These are phyloP conservation scores for Danio aesculapii DNA, from an alignment of 2,797 vertebrate genomes.

Conservation along the genomic window DNA sequence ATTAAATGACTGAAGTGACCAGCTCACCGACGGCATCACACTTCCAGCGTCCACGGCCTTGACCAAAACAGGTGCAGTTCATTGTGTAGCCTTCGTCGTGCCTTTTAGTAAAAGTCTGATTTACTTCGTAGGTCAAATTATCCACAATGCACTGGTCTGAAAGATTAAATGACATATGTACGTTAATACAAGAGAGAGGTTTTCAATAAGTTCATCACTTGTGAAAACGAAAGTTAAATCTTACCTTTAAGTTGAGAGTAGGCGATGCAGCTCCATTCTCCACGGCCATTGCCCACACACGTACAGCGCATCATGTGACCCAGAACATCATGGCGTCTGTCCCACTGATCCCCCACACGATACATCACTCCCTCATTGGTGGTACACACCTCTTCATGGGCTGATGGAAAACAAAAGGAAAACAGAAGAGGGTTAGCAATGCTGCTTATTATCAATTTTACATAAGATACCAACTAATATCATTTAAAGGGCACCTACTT, in stretches of 20 bases:
- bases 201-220: not conserved
- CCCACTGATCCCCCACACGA: constrained; percentile 97
- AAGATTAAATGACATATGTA: not conserved
- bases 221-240: not conserved
- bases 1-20: not conserved
- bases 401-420: constrained; percentile 75
- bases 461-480: no score
- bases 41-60: constrained; percentile 96
- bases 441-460: no score
- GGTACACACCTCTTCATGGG: constrained; percentile 95
- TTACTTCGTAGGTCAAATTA: constrained; percentile 90
- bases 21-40: constrained; percentile 93
- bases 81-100: constrained; percentile 95
- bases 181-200: not conserved
- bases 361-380: constrained; percentile 94
- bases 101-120: constrained; percentile 93
- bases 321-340: constrained; percentile 91
- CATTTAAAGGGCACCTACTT: no score
- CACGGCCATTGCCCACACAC: constrained; percentile 93
- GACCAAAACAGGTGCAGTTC: constrained; percentile 97
- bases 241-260: constrained; percentile 96
- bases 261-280: constrained; percentile 95
- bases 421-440: not conserved
- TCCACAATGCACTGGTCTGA: constrained; percentile 96
- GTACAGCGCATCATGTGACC: constrained; percentile 99